Base-by-base conservation (phyloP, 2,888 invertebrate species). In the Euzetes globulus region DNA sequence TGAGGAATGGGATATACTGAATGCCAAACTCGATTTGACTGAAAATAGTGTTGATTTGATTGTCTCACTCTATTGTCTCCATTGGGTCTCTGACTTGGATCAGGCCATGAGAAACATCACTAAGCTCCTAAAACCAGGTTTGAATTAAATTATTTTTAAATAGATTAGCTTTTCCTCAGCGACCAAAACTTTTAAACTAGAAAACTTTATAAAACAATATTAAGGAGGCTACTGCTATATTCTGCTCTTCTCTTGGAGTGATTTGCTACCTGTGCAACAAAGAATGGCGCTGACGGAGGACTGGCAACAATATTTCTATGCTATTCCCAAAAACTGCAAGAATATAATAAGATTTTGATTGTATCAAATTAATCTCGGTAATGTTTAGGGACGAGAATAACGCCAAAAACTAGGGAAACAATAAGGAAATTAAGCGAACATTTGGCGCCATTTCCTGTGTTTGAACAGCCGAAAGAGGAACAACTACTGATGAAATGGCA, bases 11-110 rank as follows among this genome's bases (percentile, higher is more conserved):
- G 25, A 37, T 17, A 41, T 15, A 41, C 17, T 75, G 11, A 37
- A 19, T 6, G 25, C 17, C 0, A 70, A 50, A 19, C 27, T 75
- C 17, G 29, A 65, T n/a, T 25, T 75, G 27, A 22, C n/a, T 27
- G 37, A 50, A 72, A 13, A 37, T 15, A 50, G 37, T 6, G 65
- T 55, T 5, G 75, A 75, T 33, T 19, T 72, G 17, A 52, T 77
- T 5, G 37, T 75, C 3, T 77, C 77, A 6, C 71, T 75, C 1
- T 77, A 70, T 58, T 75, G 76, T 47, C 55, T 77, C 17, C 76
- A 78, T 33, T 77, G 76, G 74, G 37, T 77, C 19, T 41, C 58
- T n/a, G 72, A 78, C 47, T 70, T 75, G 27, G 58, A 68, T 27
- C 17, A 52, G 27, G 75, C 76, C 25, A 74, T 75, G 25, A n/a